Conservation (phyloP, 1,140 invertebrate genomes). For the Danaus melanippus region DNA sequence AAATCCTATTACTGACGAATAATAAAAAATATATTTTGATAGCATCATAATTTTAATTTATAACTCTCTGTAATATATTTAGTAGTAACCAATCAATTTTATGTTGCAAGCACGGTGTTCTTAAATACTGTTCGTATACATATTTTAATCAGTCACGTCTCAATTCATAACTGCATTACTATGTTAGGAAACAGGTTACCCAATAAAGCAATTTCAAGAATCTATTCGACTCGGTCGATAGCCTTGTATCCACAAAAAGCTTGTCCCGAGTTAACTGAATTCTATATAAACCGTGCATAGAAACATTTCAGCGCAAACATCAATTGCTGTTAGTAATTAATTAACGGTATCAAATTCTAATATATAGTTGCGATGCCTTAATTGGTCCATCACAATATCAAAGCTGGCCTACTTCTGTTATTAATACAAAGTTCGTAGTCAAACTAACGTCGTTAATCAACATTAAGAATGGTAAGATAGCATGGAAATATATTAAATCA, state of each 20-base stretch:
- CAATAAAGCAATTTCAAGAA: constrained; percentile 65
- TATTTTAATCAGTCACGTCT: constrained; percentile 40
- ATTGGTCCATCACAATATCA: too few relatives aligned
- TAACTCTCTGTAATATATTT: constrained; percentile 34
- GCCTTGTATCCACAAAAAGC: constrained; percentile 51
- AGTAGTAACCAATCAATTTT: constrained; percentile 27
- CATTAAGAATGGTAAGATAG: too few relatives aligned
- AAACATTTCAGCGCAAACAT: too few relatives aligned
- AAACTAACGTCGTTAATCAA: too few relatives aligned
- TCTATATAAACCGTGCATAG: constrained; percentile 1
- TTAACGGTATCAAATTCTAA: too few relatives aligned
- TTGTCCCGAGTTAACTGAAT: constrained; percentile 24
- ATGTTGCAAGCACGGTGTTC: constrained; percentile 22
- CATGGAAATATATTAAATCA: too few relatives aligned
- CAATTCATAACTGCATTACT: constrained; percentile 55
- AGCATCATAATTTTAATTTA: constrained; percentile 27
- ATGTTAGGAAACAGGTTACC: constrained; percentile 58
- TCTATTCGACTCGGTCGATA: constrained; percentile 52
- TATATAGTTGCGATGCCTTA: too few relatives aligned
- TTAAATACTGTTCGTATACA: constrained; percentile 30
- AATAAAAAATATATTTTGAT: constrained; percentile 12
- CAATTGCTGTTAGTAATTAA: too few relatives aligned
- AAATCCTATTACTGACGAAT: constrained; percentile 18
- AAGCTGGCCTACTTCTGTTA: too few relatives aligned
- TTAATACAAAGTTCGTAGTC: too few relatives aligned